phyloP scores from a whole-genome alignment of 2,113 vertebrate species.

The Galeopterus variegatus region DNA sequence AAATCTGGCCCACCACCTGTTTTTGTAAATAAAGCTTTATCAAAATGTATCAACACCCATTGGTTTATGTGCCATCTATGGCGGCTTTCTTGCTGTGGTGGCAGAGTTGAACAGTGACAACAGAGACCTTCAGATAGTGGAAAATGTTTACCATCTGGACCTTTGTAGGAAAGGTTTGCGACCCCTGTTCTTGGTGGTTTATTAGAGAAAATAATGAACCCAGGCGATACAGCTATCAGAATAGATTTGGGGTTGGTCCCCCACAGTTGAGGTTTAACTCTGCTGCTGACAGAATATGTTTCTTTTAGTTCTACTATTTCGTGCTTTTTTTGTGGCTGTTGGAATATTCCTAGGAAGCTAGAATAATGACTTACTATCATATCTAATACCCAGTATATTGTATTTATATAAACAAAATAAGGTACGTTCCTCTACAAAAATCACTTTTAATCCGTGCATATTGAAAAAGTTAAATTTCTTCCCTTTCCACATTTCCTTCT shows the following conservation, averaged over 20 bases:
- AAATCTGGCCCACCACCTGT: accelerated
- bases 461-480: neutral
- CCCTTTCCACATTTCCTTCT: too few relatives aligned
- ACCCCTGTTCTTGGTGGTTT: neutral
- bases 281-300: neutral
- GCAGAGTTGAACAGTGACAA: neutral
- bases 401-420: neutral
- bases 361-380: neutral
- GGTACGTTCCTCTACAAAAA: neutral
- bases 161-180: neutral
- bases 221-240: neutral
- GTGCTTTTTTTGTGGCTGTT: neutral
- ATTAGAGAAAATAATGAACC: neutral
- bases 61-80: neutral
- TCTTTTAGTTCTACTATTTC: neutral
- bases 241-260: too few relatives aligned
- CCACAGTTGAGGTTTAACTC: neutral
- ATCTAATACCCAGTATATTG: accelerated
- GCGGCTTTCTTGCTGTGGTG: neutral
- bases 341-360: neutral
- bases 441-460: accelerated
- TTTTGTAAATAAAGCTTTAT: neutral
- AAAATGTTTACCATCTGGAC: neutral
- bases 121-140: neutral
- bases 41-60: accelerated